Conservation (phyloP, 2,888 invertebrate species). For the Ochropacha duplaris region DNA sequence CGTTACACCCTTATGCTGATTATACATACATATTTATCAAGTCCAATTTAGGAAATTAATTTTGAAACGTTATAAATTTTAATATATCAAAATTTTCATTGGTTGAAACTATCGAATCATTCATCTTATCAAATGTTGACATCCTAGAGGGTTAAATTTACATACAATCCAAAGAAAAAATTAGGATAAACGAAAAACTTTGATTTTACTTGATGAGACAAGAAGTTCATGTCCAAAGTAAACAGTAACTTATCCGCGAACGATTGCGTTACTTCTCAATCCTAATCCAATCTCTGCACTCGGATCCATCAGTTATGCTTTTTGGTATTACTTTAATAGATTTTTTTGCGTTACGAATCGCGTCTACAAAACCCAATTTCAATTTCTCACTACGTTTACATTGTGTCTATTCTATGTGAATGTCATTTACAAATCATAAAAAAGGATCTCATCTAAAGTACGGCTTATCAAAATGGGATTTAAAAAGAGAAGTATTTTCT, state of each 20-base stretch:
- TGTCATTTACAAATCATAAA: constrained; percentile 62
- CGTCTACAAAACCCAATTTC: constrained; percentile 47
- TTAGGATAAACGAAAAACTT: too few relatives aligned
- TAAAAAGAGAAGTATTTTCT: constrained; percentile 47
- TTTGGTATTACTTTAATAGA: constrained; percentile 26
- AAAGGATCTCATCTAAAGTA: constrained; percentile 47
- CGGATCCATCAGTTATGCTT: constrained; percentile 14
- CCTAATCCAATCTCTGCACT: constrained; percentile 26
- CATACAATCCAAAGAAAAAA: too few relatives aligned
- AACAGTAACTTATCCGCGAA: background rate
- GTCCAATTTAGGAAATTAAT: too few relatives aligned
- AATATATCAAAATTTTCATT: too few relatives aligned
- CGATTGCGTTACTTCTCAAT: constrained; percentile 9
- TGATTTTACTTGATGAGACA: too few relatives aligned
- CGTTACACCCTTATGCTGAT: too few relatives aligned
- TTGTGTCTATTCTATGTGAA: constrained; percentile 48
- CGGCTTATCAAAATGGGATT: constrained; percentile 44
- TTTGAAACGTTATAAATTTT: too few relatives aligned
- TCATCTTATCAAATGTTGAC: too few relatives aligned
- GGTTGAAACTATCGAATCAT: too few relatives aligned
- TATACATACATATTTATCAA: too few relatives aligned
- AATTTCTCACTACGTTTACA: constrained; percentile 57
- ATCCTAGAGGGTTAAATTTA: too few relatives aligned
- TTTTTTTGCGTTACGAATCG: constrained; percentile 41
- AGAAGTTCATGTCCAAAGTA: background rate